These are phyloP conservation scores for Hapalemur alaotrensis DNA, from an alignment of 2,797 vertebrate genomes.

Conservation along the genomic window DNA sequence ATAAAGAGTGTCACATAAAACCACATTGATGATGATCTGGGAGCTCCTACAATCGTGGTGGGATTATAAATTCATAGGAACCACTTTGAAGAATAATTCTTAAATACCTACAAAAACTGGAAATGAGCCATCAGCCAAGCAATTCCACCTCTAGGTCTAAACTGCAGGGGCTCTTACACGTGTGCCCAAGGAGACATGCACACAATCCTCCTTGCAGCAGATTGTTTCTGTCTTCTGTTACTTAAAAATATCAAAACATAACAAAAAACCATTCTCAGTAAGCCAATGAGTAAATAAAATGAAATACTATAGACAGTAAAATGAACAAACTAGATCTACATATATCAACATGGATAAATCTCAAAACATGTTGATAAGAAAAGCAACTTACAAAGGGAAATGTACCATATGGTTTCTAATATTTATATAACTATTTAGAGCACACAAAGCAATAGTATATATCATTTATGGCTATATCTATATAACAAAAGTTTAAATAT, in stretches of 20 bases:
- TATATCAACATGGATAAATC: not conserved
- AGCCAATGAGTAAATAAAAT: not conserved
- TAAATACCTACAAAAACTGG: not conserved
- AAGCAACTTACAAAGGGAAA: not conserved
- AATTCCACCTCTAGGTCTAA: not conserved
- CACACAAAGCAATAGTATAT: not conserved
- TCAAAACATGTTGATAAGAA: not conserved
- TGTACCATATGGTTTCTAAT: not conserved
- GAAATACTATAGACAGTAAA: not conserved
- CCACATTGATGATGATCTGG: not conserved
- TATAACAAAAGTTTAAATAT: not conserved
- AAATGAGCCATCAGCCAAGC: not conserved
- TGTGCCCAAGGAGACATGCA: not conserved
- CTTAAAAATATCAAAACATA: not conserved
- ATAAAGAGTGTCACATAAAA: not conserved
- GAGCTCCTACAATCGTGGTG: not conserved
- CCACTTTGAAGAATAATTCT: not conserved
- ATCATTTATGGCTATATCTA: not conserved
- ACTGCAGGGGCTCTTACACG: not conserved
- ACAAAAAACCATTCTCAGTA: not conserved
- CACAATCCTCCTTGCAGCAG: not conserved
- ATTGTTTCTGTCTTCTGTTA: not conserved
- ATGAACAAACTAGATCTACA: not conserved
- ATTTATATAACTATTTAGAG: conserved; percentile 29
- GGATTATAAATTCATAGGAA: not conserved